These are phyloP conservation scores for Eudemis profundana DNA, from an alignment of 2,888 invertebrate genomes.

Conservation along the genomic window DNA sequence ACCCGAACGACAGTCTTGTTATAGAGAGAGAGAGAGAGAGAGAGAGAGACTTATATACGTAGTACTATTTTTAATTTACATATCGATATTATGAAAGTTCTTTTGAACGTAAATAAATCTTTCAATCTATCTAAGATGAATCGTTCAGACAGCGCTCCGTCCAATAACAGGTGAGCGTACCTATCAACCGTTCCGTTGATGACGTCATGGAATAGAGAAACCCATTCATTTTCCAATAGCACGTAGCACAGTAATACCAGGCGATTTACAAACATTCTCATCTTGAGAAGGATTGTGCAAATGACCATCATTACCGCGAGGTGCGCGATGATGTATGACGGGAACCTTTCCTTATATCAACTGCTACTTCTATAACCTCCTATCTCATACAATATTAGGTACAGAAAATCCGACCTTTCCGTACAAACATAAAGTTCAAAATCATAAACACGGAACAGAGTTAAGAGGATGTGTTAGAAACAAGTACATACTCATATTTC, in stretches of 20 bases:
- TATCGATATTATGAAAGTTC: too few species aligned
- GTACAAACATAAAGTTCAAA: not conserved
- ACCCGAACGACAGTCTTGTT: too few species aligned
- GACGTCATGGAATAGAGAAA: slow-evolving; percentile 24
- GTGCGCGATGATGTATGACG: slow-evolving; percentile 33
- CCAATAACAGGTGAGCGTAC: too few species aligned
- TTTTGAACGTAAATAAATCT: too few species aligned
- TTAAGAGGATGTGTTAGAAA: not conserved
- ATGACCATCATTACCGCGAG: slow-evolving; percentile 55
- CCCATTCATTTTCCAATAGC: slow-evolving; percentile 32
- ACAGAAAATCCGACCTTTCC: not conserved
- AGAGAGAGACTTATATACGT: too few species aligned
- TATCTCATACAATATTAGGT: not conserved
- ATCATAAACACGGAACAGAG: not conserved
- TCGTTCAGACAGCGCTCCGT: not conserved
- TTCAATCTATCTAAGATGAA: too few species aligned
- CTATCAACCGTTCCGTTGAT: not conserved
- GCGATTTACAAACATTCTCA: slow-evolving; percentile 41
- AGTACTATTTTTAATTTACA: too few species aligned
- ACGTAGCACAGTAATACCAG: slow-evolving; percentile 33
- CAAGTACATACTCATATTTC: too few species aligned
- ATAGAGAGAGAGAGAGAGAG: too few species aligned
- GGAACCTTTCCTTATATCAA: slow-evolving; percentile 14
- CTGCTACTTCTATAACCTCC: slow-evolving; percentile 13
- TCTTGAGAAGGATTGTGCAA: slow-evolving; percentile 48